Evolutionary conservation across 2,888 invertebrate species (phyloP), one percentile per base, ranked within the genome.

Genomic region (Epirrhoe tristata): DNA sequence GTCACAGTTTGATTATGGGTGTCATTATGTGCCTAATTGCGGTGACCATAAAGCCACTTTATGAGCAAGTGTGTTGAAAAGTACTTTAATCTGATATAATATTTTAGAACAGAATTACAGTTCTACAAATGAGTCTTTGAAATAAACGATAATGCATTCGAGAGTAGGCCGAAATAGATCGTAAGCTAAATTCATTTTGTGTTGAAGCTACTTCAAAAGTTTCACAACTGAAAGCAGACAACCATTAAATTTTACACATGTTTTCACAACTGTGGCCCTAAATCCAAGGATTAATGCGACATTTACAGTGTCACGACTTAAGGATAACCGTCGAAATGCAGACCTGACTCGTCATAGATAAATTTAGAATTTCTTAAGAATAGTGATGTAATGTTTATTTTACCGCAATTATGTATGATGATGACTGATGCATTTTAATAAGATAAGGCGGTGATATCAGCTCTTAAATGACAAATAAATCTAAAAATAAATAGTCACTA

Each of bases 301-400:
- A 17, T 70, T 61, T 63, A 60, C 46, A 59, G 50, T 43, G 34
- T 43, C 50, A 66, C 17, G 53, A 4, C 53, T 50, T 64, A 62
- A 63, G 66, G 64, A 57, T 64, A 69, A 59, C 46, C 54, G 55
- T 52, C 16, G 50, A 46, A 67, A 73, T 74, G 59, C 73, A 74
- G 58, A 53, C 66, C 62, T 43, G 65, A 72, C 48, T 68, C 63
- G 73, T 84, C 84, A 84, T 63, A 55, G 69, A 65, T 81, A 79
- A 72, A 75, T 76, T 76, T 82, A 83, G 77, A 71, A 69, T 74
- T 77, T 71, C 74, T 39, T 43, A 70, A 68, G 74, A 77, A 74
- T 69, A n/a, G 62, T 77, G 77, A 76, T 73, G 74, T 63, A 64
- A 77, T 70, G 66, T 75, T 77, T 80, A 77, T 79, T 79, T 78